Conservation (phyloP, 2,797 vertebrate species). For the Clarias pachynema region DNA sequence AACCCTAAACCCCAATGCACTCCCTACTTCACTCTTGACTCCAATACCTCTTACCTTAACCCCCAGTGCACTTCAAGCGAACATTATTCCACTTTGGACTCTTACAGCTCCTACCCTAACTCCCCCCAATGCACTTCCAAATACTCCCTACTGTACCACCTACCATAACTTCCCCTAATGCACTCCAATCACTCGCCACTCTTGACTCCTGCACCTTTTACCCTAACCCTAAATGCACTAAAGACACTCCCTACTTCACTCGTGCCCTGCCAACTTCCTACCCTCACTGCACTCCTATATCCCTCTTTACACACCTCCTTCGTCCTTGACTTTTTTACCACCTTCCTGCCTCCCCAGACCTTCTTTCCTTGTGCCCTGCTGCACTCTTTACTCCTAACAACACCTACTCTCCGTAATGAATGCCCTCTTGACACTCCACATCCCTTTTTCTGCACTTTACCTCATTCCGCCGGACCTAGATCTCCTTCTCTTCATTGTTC, state of each 20-base stretch:
- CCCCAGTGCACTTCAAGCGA: not conserved
- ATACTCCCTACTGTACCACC: not conserved
- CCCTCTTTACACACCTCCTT: not conserved
- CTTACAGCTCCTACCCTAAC: not conserved
- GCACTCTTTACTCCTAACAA: not conserved
- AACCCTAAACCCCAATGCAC: not conserved
- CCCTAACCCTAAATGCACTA: not conserved
- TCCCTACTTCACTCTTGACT: not conserved
- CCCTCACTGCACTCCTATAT: not conserved
- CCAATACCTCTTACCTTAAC: no score
- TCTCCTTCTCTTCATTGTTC: not conserved
- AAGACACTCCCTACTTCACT: not conserved
- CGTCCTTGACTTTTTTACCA: not conserved
- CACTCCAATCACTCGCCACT: not conserved
- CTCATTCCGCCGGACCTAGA: not conserved
- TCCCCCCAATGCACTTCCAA: not conserved
- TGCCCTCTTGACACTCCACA: not conserved
- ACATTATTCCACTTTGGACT: not conserved
- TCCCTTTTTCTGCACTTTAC: not conserved
- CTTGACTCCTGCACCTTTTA: slow-evolving; percentile 17
- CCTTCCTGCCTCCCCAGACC: slow-evolving; percentile 6
- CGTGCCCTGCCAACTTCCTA: not conserved
- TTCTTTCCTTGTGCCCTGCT: not conserved
- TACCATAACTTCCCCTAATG: not conserved
- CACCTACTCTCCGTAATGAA: not conserved